phyloP scores from a whole-genome alignment of 2,113 vertebrate species.

The Pycnonotus jocosus region DNA sequence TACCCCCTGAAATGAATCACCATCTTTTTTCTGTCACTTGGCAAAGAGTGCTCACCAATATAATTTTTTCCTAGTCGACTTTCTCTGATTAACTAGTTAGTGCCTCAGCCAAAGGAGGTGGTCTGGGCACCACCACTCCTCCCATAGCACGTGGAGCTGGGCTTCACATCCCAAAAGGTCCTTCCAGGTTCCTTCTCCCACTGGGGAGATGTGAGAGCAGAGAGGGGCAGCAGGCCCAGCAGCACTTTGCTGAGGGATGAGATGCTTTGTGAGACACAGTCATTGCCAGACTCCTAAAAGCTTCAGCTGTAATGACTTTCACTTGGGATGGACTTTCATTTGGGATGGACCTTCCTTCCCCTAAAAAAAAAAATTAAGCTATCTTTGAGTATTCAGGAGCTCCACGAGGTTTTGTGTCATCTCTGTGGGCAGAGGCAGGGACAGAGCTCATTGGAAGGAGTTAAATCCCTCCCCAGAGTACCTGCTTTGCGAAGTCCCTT shows the following conservation, averaged over 20 bases:
- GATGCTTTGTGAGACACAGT: not conserved
- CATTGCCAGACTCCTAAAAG: not conserved
- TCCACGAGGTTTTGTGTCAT: not conserved
- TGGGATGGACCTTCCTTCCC: not conserved
- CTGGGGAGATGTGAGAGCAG: accelerated
- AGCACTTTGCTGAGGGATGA: not conserved
- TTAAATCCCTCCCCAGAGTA: not conserved
- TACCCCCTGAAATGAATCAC: slow-evolving; percentile 17
- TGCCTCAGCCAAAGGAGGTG: not conserved
- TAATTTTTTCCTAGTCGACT: not conserved
- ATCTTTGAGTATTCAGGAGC: not conserved
- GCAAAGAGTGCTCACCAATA: not conserved
- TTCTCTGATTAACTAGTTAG: not conserved
- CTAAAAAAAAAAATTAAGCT: not conserved
- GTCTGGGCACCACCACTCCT: not conserved
- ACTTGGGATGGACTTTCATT: not conserved
- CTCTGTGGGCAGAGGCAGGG: not conserved
- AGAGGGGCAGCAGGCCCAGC: not conserved
- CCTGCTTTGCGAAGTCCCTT: not conserved
- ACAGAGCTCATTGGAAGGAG: not conserved
- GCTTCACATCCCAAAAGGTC: accelerated
- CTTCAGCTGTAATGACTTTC: not conserved
- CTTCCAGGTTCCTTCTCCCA: not conserved
- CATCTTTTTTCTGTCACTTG: not conserved
- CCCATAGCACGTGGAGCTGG: accelerated